phyloP scores from a whole-genome alignment of 92 coral and sea anemone genomes.

The Diadumene lineata region DNA sequence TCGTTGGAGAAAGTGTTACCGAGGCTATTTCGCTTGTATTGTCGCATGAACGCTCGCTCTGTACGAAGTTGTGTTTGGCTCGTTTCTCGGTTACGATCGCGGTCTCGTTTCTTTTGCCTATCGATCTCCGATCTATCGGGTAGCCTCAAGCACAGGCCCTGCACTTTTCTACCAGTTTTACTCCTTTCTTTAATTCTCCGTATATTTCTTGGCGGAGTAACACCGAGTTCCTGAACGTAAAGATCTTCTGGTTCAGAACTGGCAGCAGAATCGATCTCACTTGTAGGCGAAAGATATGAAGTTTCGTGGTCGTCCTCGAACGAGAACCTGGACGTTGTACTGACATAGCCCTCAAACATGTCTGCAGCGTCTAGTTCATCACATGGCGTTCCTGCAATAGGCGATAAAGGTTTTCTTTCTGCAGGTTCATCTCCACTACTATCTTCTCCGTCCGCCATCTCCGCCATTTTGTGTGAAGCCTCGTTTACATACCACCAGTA shows the following conservation, averaged over 20 bases:
- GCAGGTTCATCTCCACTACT: conserved; percentile 39
- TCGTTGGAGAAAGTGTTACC: conserved; percentile 41
- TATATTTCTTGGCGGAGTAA: conserved; percentile 82
- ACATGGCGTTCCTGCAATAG: conserved; percentile 54
- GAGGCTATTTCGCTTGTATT: conserved; percentile 64
- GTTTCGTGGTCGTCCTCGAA: conserved; percentile 46
- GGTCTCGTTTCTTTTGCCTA: conserved; percentile 59
- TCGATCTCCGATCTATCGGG: conserved; percentile 55
- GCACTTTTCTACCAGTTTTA: conserved; percentile 47
- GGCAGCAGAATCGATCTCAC: conserved; percentile 51
- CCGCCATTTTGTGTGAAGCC: conserved; percentile 6
- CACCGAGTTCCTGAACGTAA: conserved; percentile 40
- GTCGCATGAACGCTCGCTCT: conserved; percentile 74
- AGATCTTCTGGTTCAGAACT: conserved; percentile 50
- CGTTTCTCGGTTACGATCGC: conserved; percentile 50
- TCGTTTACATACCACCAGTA: background rate
- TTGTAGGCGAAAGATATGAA: conserved; percentile 36
- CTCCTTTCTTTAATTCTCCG: conserved; percentile 68
- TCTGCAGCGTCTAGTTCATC: conserved; percentile 70
- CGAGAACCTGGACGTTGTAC: conserved; percentile 7
- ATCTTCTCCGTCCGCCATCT: conserved; percentile 63
- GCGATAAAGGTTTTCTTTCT: conserved; percentile 27
- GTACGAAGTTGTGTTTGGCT: conserved; percentile 51
- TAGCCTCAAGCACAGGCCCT: conserved; percentile 19
- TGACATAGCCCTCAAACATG: conserved; percentile 53